Conservation (phyloP, 2,797 vertebrate species). For the Serranus cabrilla region DNA sequence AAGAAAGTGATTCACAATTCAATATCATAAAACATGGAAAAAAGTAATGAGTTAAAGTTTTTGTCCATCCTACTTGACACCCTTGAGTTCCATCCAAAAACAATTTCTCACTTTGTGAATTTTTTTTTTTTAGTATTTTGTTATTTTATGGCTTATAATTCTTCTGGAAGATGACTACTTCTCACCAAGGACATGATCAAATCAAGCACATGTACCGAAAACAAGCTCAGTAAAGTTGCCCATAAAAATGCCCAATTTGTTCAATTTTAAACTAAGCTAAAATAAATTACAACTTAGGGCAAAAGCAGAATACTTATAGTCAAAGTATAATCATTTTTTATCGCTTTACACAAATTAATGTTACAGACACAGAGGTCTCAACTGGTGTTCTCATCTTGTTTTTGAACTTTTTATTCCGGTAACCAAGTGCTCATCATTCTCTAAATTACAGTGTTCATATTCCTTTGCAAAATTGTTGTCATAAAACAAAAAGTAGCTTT, state of each 20-base stretch:
- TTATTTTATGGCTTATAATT: too few species aligned
- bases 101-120: too few species aligned
- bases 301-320: slow-evolving; percentile 34
- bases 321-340: slow-evolving; percentile 2
- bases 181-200: too few species aligned
- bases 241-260: background rate
- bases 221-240: too few species aligned
- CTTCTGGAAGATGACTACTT: too few species aligned
- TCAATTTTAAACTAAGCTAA: slow-evolving; percentile 13
- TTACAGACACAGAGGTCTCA: slow-evolving; percentile 34
- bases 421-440: slow-evolving; percentile 61
- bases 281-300: slow-evolving; percentile 34
- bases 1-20: too few species aligned
- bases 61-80: too few species aligned
- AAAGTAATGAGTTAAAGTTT: too few species aligned
- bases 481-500: slow-evolving; percentile 49
- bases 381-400: slow-evolving; percentile 52
- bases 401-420: slow-evolving; percentile 65
- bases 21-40: too few species aligned
- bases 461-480: slow-evolving; percentile 51
- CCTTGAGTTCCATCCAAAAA: too few species aligned
- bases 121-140: too few species aligned
- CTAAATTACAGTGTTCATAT: slow-evolving; percentile 56
- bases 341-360: slow-evolving; percentile 31
- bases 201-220: too few species aligned